Conservation (phyloP, 2,113 vertebrate genomes). For the Pelvicachromis taeniatus region DNA sequence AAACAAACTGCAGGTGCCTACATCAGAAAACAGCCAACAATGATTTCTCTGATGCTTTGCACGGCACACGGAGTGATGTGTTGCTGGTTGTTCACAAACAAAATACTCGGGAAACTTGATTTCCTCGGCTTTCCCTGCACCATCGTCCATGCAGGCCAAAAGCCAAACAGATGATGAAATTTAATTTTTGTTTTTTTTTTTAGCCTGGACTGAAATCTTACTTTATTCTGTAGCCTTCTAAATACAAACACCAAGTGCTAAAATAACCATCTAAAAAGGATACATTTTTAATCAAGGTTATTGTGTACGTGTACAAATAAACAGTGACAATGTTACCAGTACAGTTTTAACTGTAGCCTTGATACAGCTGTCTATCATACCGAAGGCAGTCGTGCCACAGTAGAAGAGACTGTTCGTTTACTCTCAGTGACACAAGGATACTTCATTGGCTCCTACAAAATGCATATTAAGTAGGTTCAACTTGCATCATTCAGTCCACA, state of each 20-base stretch:
- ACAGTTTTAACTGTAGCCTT: slow-evolving; percentile 53
- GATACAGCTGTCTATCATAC: slow-evolving; percentile 17
- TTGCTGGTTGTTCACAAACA: slow-evolving; percentile 46
- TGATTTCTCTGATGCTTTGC: neutral
- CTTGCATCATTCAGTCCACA: slow-evolving; percentile 21
- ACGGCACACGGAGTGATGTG: neutral
- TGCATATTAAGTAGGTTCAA: slow-evolving; percentile 20
- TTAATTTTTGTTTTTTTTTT: neutral
- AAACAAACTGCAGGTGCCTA: neutral
- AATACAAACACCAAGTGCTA: slow-evolving; percentile 70
- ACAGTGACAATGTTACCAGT: slow-evolving; percentile 42
- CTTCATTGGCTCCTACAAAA: slow-evolving; percentile 33
- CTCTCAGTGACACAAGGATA: neutral
- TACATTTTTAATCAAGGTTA: slow-evolving; percentile 51
- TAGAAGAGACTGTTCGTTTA: slow-evolving; percentile 12
- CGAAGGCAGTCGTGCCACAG: neutral
- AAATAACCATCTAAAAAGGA: slow-evolving; percentile 62
- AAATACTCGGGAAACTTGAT: neutral
- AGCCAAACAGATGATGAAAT: slow-evolving; percentile 16
- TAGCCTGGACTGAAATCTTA: slow-evolving; percentile 20
- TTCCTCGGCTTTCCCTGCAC: slow-evolving; percentile 37
- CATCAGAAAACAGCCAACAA: neutral
- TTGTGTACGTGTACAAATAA: slow-evolving; percentile 55
- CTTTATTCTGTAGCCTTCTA: slow-evolving; percentile 30
- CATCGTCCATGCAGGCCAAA: slow-evolving; percentile 11